A percentile compares a stretch with the other conserved stretches of the same genome.
These are phyloP conservation scores for Podarcis lilfordi DNA, from an alignment of 2,797 vertebrate genomes.

Conservation along the genomic window DNA sequence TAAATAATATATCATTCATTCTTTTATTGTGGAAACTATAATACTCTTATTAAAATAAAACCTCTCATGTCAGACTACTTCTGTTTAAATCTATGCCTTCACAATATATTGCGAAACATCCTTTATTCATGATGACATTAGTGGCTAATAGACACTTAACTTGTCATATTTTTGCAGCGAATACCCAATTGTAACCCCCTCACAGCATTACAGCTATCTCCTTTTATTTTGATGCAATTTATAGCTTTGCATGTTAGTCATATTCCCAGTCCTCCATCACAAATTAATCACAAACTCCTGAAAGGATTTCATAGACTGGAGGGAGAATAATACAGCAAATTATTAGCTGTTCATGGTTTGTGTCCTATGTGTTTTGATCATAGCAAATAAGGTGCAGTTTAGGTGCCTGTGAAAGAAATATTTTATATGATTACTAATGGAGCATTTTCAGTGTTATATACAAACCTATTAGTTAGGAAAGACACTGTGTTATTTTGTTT, in stretches of 20 bases:
- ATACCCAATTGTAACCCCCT: slow-evolving; percentile 44
- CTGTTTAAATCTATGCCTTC: slow-evolving; percentile 5
- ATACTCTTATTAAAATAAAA: slow-evolving; percentile 12
- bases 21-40: slow-evolving; percentile 6
- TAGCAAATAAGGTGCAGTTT: slow-evolving; percentile 56
- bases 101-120: slow-evolving; percentile 34
- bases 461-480: not conserved
- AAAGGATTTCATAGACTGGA: slow-evolving; percentile 44
- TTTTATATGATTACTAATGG: slow-evolving; percentile 60
- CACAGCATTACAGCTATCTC: slow-evolving; percentile 34
- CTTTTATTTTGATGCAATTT: slow-evolving; percentile 52
- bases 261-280: slow-evolving; percentile 50
- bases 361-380: slow-evolving; percentile 61
- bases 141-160: slow-evolving; percentile 49
- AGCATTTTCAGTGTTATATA: slow-evolving; percentile 38
- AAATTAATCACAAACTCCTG: slow-evolving; percentile 54
- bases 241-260: slow-evolving; percentile 53
- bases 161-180: slow-evolving; percentile 28
- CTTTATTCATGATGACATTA: slow-evolving; percentile 14
- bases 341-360: slow-evolving; percentile 51
- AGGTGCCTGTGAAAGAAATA: slow-evolving; percentile 59
- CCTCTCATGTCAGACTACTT: slow-evolving; percentile 24
- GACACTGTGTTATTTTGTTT: not conserved
- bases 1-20: not conserved
- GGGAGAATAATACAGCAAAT: slow-evolving; percentile 53